Conservation (phyloP, 2,113 vertebrate species). For the Chloropsis cyanopogon region DNA sequence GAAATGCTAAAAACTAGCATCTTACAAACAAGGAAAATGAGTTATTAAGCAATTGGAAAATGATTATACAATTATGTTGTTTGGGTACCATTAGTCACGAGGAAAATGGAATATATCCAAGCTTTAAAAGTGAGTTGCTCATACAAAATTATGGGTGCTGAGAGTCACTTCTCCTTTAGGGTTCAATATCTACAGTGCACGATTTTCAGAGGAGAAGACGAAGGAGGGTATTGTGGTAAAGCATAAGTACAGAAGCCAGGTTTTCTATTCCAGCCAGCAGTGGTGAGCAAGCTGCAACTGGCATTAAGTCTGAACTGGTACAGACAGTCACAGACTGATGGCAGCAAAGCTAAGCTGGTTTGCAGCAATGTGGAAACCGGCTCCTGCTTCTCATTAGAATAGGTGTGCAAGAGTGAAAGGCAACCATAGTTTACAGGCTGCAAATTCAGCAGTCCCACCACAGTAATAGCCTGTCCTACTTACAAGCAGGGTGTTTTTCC, state of each 20-base stretch:
- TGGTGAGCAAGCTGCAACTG: constrained; percentile 14
- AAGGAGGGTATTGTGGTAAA: not conserved
- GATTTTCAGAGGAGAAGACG: not conserved
- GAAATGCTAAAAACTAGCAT: constrained; percentile 59
- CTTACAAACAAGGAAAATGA: constrained; percentile 67
- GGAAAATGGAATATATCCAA: constrained; percentile 66
- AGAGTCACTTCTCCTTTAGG: constrained; percentile 57
- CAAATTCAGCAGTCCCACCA: not conserved
- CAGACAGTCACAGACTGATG: not conserved
- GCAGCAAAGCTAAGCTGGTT: not conserved
- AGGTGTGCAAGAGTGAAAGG: not conserved
- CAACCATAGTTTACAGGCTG: not conserved
- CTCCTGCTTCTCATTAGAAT: not conserved
- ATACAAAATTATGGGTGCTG: constrained; percentile 58
- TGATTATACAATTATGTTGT: constrained; percentile 72
- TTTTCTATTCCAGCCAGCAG: not conserved
- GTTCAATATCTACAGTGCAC: constrained; percentile 15
- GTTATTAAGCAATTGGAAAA: constrained; percentile 73
- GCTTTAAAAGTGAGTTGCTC: constrained; percentile 69
- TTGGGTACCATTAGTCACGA: constrained; percentile 72
- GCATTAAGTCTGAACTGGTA: not conserved
- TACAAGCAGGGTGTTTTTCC: not conserved
- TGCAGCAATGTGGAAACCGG: not conserved
- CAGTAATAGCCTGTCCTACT: not conserved
- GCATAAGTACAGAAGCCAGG: not conserved